phyloP scores from a whole-genome alignment of 2,113 vertebrate species.

The Phyllostomus discolor region DNA sequence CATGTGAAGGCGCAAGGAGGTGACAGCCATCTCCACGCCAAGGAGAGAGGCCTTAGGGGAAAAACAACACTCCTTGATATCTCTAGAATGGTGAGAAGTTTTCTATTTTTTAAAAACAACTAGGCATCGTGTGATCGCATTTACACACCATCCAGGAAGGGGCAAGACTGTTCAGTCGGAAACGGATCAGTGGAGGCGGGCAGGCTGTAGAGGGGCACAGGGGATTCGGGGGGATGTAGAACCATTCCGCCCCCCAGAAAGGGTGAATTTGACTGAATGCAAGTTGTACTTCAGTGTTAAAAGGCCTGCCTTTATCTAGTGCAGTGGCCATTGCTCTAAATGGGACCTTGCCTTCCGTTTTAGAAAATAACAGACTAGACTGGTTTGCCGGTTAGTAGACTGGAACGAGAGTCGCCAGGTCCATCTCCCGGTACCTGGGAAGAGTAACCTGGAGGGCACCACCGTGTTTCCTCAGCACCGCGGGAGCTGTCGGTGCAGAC shows the following conservation, averaged over 20 bases:
- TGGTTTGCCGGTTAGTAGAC: not conserved
- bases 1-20: not conserved
- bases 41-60: not conserved
- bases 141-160: not conserved
- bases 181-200: not conserved
- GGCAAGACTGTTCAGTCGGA: not conserved
- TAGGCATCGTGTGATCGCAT: not conserved
- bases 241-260: not conserved
- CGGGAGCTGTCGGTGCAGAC: not conserved
- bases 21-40: too few species aligned
- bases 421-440: not conserved
- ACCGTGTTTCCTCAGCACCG: not conserved
- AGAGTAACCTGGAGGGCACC: not conserved
- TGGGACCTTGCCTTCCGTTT: not conserved
- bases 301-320: not conserved
- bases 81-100: not conserved
- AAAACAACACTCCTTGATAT: not conserved
- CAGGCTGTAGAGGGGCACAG: not conserved
- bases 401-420: not conserved
- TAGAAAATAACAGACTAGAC: not conserved
- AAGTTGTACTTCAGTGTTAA: not conserved
- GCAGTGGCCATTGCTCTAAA: not conserved
- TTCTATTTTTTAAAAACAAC: not conserved
- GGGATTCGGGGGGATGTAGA: not conserved
- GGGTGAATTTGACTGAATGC: not conserved